Evolutionary conservation across 2,113 vertebrate genomes (phyloP).

Genomic region (Nettapus auritus): DNA sequence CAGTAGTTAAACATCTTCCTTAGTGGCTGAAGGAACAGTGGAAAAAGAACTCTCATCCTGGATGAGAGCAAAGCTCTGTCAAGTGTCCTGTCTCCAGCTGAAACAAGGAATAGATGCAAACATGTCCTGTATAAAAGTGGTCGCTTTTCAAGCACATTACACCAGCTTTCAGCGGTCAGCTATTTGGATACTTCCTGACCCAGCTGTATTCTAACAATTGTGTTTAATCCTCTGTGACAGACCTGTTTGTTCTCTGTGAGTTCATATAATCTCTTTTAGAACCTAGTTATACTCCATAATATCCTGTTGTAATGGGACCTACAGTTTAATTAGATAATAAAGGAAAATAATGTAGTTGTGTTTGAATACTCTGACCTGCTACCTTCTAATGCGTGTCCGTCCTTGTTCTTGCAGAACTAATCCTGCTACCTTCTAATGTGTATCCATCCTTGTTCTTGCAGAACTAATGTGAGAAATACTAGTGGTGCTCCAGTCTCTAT

Average conservation of each 20-base stretch:
- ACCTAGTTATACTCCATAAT: neutral
- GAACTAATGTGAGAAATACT: neutral
- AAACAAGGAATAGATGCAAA: neutral
- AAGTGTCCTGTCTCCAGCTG: neutral
- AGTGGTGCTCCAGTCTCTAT: neutral
- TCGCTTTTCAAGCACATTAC: neutral
- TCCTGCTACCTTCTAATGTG: neutral
- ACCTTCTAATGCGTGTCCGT: neutral
- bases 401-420: neutral
- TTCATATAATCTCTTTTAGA: slow-evolving; percentile 17
- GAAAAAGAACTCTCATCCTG: neutral
- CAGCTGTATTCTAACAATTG: neutral
- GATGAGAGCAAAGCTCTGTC: neutral
- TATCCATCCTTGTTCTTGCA: neutral
- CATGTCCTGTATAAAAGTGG: neutral
- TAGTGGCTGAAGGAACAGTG: neutral
- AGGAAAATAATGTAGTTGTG: neutral
- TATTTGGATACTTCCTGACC: neutral
- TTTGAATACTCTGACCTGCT: neutral
- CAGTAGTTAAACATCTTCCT: neutral
- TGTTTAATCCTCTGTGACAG: neutral
- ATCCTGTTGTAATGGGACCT: slow-evolving; percentile 13
- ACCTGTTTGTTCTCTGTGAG: neutral
- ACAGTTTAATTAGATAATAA: slow-evolving; percentile 5
- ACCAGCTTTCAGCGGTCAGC: neutral